Base-by-base conservation (phyloP, 2,113 vertebrate genomes). In the Cavia aperea region DNA sequence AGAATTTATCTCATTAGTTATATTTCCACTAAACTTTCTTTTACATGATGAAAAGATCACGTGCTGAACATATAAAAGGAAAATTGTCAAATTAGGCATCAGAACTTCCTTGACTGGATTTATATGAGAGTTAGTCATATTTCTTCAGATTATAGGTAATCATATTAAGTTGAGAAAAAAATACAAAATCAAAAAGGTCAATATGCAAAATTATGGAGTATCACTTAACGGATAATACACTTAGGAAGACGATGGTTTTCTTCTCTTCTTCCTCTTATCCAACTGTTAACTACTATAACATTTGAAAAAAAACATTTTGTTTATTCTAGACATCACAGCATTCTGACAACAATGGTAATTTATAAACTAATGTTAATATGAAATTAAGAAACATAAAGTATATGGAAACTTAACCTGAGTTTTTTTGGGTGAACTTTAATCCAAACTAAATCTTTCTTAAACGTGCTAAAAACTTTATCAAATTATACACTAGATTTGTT, bases 241-340 rank as follows among this genome's bases (percentile, higher is more conserved):
- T 43, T 24, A 88, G n/a, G 70, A 92, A 88, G 1, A 65, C 51
- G 81, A 60, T 78, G 11, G 24, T 81, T 85, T 92, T 78, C 54
- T 94, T n/a, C 31, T 65, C 7, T 81, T 85, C 21, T 54, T 93
- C 84, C 82, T 94, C n/a, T 51, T 62, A 51, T 62, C 65, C 46
- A 46, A 33, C n/a, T 83, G 8, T 54, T 65, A 14, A 60, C 26
- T 66, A 54, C 14, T 43, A 4, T 65, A 85, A 66, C 5, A 39
- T 56, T 88, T 54, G 19, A 82, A 36, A 15, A 36, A 15, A 90
- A 81, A 29, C 5, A 46, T 46, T 21, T 75, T 92, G 6, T 29
- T 79, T 86, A 11, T 90, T 86, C 7, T 66, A 62, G n/a, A 73
- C 31, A 63, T 10, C 43, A 81, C 43, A 83, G 75, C 49, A 63